A percentile compares a stretch with the other conserved stretches of the same genome.
Evolutionary conservation across 2,888 invertebrate genomes (phyloP).

Genomic region (Xanthorhoe designata): DNA sequence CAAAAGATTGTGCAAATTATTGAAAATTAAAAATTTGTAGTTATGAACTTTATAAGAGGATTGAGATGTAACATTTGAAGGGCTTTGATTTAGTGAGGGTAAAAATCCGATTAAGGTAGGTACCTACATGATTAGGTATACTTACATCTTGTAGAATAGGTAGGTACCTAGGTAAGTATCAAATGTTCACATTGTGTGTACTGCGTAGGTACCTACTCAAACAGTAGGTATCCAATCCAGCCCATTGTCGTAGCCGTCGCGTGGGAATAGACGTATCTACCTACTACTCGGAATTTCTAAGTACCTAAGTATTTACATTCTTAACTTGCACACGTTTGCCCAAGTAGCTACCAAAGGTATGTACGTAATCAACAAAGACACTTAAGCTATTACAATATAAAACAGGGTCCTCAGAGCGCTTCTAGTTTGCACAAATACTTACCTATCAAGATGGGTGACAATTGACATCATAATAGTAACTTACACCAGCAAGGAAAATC

Average conservation of each 20-base stretch:
- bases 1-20: too few relatives aligned
- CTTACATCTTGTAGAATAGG: neutral
- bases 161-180: neutral
- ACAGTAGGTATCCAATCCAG: slow-evolving; percentile 33
- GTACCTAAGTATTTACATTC: slow-evolving; percentile 63
- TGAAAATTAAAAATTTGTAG: too few relatives aligned
- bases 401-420: slow-evolving; percentile 17
- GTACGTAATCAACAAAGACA: slow-evolving; percentile 51
- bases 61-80: too few relatives aligned
- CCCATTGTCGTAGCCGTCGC: slow-evolving; percentile 55
- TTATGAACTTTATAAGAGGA: too few relatives aligned
- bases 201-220: neutral
- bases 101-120: neutral
- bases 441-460: slow-evolving; percentile 31
- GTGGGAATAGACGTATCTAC: slow-evolving; percentile 68
- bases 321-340: slow-evolving; percentile 52
- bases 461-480: slow-evolving; percentile 33
- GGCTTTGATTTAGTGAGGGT: too few relatives aligned
- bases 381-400: slow-evolving; percentile 19
- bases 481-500: neutral
- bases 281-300: slow-evolving; percentile 54
- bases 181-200: neutral
- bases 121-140: too few relatives aligned
- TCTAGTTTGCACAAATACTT: slow-evolving; percentile 35
- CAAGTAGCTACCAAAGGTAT: slow-evolving; percentile 45